A percentile compares a stretch with the other conserved stretches of the same genome.
Conservation (phyloP, 2,797 vertebrate genomes). For the Macropodus opercularis region DNA sequence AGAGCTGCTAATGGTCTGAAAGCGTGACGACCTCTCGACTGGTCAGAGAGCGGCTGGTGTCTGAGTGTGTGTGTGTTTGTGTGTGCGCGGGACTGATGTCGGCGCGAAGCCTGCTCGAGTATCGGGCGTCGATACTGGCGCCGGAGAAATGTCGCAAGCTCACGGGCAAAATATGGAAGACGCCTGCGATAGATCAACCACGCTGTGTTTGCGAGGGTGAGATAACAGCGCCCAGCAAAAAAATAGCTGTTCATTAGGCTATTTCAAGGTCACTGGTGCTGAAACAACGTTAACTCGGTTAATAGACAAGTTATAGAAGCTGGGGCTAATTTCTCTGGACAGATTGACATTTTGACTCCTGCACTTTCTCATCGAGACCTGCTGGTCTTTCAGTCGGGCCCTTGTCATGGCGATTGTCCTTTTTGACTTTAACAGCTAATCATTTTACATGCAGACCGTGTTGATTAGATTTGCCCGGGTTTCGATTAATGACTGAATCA, state of each 20-base stretch:
- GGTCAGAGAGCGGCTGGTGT: conserved; percentile 22
- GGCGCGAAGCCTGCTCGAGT: conserved; percentile 55
- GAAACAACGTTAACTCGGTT: conserved; percentile 14
- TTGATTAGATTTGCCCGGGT: background rate
- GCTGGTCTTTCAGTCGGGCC: background rate
- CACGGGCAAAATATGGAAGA: conserved; percentile 25
- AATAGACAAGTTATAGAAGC: conserved; percentile 20
- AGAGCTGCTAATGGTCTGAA: conserved; percentile 24
- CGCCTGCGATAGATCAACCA: conserved; percentile 11
- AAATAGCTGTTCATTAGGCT: conserved; percentile 21
- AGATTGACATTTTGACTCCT: background rate
- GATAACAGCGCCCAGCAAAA: conserved; percentile 10
- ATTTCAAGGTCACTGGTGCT: conserved; percentile 1
- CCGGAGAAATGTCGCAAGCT: conserved; percentile 37
- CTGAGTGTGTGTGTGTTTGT: background rate
- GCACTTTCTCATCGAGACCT: conserved; percentile 22
- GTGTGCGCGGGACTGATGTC: conserved; percentile 22
- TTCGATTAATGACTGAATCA: background rate
- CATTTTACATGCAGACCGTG: background rate
- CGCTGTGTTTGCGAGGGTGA: background rate
- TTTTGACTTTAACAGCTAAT: conserved; percentile 6
- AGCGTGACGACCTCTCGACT: conserved; percentile 19
- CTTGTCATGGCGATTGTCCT: conserved; percentile 39
- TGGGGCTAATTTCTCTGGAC: background rate
- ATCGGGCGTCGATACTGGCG: conserved; percentile 35